These are phyloP conservation scores for Clusia tigrina DNA, from an alignment of 2,888 invertebrate genomes.

Conservation along the genomic window DNA sequence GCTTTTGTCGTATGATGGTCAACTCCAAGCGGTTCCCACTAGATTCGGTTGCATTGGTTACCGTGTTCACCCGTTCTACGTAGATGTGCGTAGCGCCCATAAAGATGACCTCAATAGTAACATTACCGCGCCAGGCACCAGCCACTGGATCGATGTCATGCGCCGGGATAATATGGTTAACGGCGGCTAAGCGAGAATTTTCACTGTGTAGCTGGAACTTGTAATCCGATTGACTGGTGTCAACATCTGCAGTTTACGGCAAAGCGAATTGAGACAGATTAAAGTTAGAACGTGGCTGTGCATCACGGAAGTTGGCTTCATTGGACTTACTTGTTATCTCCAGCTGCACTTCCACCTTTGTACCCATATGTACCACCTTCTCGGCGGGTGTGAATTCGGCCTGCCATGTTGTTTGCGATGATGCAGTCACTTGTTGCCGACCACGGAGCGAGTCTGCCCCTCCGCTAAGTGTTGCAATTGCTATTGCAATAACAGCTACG, in stretches of 20 bases:
- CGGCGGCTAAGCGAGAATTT: slow-evolving; percentile 44
- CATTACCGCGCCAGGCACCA: slow-evolving; percentile 49
- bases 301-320: too few species aligned
- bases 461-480: too few species aligned
- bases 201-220: slow-evolving; percentile 46
- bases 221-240: slow-evolving; percentile 33
- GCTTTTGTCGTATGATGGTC: slow-evolving; percentile 69
- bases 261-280: neutral
- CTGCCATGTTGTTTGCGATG: neutral
- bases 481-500: too few species aligned
- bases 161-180: slow-evolving; percentile 41
- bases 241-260: slow-evolving; percentile 39
- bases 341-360: neutral
- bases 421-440: slow-evolving; percentile 1
- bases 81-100: slow-evolving; percentile 56
- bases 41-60: slow-evolving; percentile 39
- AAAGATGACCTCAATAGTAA: slow-evolving; percentile 50
- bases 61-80: slow-evolving; percentile 44
- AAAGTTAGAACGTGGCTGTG: too few species aligned
- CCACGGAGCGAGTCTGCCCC: too few species aligned
- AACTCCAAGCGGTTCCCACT: slow-evolving; percentile 61
- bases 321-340: neutral
- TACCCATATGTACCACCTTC: neutral
- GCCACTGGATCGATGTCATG: slow-evolving; percentile 35
- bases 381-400: neutral